phyloP scores from a whole-genome alignment of 2,797 vertebrate genomes.

The Gastrophryne carolinensis region DNA sequence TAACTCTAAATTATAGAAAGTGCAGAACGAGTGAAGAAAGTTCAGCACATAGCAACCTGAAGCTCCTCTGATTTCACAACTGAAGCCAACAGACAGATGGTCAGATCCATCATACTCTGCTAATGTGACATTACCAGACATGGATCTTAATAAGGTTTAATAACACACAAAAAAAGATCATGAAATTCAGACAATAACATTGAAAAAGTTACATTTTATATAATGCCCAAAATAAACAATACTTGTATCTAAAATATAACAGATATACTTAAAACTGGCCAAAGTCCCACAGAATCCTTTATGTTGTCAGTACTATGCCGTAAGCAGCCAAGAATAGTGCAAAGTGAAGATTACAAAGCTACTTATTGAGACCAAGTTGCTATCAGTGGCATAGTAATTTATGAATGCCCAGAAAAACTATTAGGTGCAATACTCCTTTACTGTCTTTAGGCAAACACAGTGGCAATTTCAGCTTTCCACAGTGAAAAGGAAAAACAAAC shows the following conservation, averaged over 20 bases:
- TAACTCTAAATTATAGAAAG: background rate
- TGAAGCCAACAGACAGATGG: slow-evolving; percentile 16
- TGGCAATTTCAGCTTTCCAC: slow-evolving; percentile 12
- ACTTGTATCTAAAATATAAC: background rate
- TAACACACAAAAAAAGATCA: background rate
- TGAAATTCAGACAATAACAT: background rate
- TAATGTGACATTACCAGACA: background rate
- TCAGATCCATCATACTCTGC: slow-evolving; percentile 3
- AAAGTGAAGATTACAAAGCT: slow-evolving; percentile 17
- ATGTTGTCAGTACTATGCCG: background rate
- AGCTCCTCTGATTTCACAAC: background rate
- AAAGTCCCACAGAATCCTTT: slow-evolving; percentile 26
- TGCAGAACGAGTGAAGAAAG: background rate
- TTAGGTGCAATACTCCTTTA: background rate
- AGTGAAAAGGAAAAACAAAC: background rate
- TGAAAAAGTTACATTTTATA: background rate
- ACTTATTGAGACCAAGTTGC: background rate
- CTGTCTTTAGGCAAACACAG: slow-evolving; percentile 34
- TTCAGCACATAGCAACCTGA: background rate
- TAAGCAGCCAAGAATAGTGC: slow-evolving; percentile 38
- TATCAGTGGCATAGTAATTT: slow-evolving; percentile 28
- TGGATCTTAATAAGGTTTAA: background rate
- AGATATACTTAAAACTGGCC: slow-evolving; percentile 23
- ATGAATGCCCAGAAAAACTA: slow-evolving; percentile 34
- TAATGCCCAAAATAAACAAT: slow-evolving; percentile 18